Conservation (phyloP, 2,888 invertebrate genomes). For the Aphodius sticticus region DNA sequence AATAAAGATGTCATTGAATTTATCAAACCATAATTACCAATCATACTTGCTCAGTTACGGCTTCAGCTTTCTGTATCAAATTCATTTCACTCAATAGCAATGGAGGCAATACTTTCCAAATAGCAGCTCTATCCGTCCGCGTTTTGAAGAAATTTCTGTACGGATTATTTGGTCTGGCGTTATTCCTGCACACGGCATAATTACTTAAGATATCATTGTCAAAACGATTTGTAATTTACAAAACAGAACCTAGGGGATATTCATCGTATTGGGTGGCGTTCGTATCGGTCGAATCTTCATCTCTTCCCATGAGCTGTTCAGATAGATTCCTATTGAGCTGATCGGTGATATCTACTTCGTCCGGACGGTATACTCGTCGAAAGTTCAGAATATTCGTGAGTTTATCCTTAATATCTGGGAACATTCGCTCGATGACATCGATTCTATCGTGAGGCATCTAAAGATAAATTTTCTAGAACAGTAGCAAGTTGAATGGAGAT, state of each 20-base stretch:
- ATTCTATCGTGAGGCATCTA: conserved; percentile 29
- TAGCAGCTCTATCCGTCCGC: conserved; percentile 52
- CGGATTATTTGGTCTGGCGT: conserved; percentile 47
- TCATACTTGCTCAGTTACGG: conserved; percentile 52
- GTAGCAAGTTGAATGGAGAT: not conserved
- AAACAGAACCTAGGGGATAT: not conserved
- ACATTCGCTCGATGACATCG: conserved; percentile 32
- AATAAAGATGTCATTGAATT: conserved; percentile 9
- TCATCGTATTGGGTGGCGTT: conserved; percentile 16
- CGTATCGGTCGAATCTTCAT: not conserved
- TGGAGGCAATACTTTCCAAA: conserved; percentile 56
- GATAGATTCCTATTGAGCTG: not conserved
- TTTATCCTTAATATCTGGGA: conserved; percentile 31
- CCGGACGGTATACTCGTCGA: conserved; percentile 15
- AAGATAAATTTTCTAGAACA: conserved; percentile 14
- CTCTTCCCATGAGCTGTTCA: not conserved
- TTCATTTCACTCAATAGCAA: conserved; percentile 53
- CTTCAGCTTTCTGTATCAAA: conserved; percentile 54
- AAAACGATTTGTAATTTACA: conserved; percentile 7
- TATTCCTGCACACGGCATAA: conserved; percentile 12
- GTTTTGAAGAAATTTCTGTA: conserved; percentile 55
- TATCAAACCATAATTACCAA: not conserved
- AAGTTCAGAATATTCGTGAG: conserved; percentile 26
- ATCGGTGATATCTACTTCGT: not conserved
- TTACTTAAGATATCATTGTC: not conserved